A percentile compares a stretch with the other conserved stretches of the same genome.
Evolutionary conservation across 2,888 invertebrate species (phyloP).

Genomic region (Furcula furcula): DNA sequence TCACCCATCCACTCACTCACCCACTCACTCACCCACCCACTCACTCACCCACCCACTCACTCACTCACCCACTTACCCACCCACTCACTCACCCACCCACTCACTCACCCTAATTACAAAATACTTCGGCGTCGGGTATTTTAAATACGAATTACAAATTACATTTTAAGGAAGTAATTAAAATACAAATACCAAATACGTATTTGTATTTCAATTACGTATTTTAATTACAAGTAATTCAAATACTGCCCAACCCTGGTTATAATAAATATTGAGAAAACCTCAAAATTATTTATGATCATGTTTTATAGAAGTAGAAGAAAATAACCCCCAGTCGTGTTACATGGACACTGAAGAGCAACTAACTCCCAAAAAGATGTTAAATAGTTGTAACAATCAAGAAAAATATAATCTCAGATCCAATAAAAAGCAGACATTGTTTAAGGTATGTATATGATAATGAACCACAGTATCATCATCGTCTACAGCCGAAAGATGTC

Average conservation of each 20-base stretch:
- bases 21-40: no score
- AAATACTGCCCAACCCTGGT: slow-evolving; percentile 1
- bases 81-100: no score
- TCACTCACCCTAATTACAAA: slow-evolving; percentile 1
- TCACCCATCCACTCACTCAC: no score
- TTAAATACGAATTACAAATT: slow-evolving; percentile 4
- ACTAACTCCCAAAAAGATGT: background rate
- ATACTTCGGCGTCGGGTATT: slow-evolving; percentile 1
- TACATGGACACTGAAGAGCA: background rate
- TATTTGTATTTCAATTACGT: slow-evolving; percentile 31
- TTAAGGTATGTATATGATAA: background rate
- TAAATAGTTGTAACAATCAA: background rate
- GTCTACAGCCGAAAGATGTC: no score
- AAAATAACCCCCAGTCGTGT: background rate
- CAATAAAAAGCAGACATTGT: background rate
- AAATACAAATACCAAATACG: slow-evolving; percentile 12
- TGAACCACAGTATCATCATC: no score
- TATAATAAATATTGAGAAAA: no score
- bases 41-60: no score
- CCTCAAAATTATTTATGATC: no score
- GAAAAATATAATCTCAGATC: slow-evolving; percentile 1
- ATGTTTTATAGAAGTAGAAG: no score
- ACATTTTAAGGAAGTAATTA: slow-evolving; percentile 4
- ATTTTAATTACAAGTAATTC: slow-evolving; percentile 26
- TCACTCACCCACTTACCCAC: no score